A percentile compares a stretch with the other conserved stretches of the same genome.
phyloP scores from a whole-genome alignment of 2,888 invertebrate genomes.

The Mylabris sibirica region DNA sequence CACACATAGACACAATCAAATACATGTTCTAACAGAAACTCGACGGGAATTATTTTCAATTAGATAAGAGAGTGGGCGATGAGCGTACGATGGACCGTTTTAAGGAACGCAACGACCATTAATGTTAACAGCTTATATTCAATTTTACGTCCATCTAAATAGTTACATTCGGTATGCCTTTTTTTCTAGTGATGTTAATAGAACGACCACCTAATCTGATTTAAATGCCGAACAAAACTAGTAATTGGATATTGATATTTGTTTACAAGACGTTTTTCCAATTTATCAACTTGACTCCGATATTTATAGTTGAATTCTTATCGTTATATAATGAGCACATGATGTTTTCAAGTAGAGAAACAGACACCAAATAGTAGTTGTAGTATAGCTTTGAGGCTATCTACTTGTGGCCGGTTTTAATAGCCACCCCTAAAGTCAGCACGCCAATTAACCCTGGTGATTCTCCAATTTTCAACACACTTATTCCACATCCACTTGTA shows the following conservation, averaged over 20 bases:
- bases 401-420: slow-evolving; percentile 2
- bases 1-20: too few relatives aligned
- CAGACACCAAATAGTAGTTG: not conserved
- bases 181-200: not conserved
- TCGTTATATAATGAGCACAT: not conserved
- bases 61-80: slow-evolving; percentile 36
- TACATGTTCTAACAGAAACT: slow-evolving; percentile 16
- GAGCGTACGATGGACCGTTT: slow-evolving; percentile 24
- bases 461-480: slow-evolving; percentile 30
- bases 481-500: slow-evolving; percentile 28
- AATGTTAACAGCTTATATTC: slow-evolving; percentile 33
- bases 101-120: slow-evolving; percentile 33
- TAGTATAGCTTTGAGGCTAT: not conserved
- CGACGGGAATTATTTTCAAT: slow-evolving; percentile 36
- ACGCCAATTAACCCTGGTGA: slow-evolving; percentile 14
- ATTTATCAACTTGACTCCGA: not conserved
- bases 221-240: slow-evolving; percentile 1
- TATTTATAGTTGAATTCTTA: not conserved
- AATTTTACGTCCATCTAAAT: slow-evolving; percentile 18
- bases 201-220: not conserved
- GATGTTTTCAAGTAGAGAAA: not conserved
- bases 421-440: not conserved
- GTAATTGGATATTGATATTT: slow-evolving; percentile 9
- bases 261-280: not conserved
- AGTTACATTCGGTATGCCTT: not conserved